Conservation (phyloP, 2,888 invertebrate species). For the Amorpha juglandis region DNA sequence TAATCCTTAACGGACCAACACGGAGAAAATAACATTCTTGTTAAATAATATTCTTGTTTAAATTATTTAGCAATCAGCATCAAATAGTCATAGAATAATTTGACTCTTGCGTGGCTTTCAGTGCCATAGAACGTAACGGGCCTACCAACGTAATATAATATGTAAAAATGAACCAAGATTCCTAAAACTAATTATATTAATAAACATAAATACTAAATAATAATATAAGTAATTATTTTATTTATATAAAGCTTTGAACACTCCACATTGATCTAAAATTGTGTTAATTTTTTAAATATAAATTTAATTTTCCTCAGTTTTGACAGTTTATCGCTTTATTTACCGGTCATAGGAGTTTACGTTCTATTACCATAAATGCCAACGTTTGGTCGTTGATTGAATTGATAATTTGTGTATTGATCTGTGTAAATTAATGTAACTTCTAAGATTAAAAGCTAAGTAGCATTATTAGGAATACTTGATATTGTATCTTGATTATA, state of each 20-base stretch:
- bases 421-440: slow-evolving; percentile 32
- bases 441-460: not conserved
- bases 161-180: no score
- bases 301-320: no score
- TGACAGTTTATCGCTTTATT: no score
- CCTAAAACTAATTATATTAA: not conserved
- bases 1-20: no score
- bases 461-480: not conserved
- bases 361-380: slow-evolving; percentile 32
- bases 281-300: no score
- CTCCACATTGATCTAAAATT: not conserved
- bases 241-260: not conserved
- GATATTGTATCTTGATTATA: not conserved
- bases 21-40: no score
- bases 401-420: slow-evolving; percentile 59
- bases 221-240: not conserved
- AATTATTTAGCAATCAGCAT: no score
- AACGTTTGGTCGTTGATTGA: slow-evolving; percentile 46
- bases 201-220: not conserved
- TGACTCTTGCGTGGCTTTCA: no score
- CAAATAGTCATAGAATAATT: no score
- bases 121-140: not conserved
- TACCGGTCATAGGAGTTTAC: not conserved
- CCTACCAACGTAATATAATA: no score
- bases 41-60: no score